Evolutionary conservation across 2,113 vertebrate genomes (phyloP), one percentile per base, ranked within the genome.

Genomic region (Crypturellus undulatus): DNA sequence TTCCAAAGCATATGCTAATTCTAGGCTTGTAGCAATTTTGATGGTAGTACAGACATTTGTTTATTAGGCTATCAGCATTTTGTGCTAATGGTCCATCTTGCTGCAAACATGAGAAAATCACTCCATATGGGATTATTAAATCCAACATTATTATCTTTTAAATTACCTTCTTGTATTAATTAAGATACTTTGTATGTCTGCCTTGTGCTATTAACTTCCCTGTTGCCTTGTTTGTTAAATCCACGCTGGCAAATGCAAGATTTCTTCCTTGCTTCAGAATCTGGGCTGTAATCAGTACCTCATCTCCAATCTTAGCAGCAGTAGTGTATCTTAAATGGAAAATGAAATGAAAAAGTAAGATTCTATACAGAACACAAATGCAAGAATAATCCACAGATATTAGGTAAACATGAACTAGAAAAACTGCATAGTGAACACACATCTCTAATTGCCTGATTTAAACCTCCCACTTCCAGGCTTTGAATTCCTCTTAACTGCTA

Each of bases 121-220:
- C 47, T 90, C 38, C 36, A 4, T 56, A 22, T 14, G 40, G 25
- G 36, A 65, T 85, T 92, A 47, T 68, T 40, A 84, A 69, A 28
- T 30, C 36, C 21, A 87, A 69, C 3, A 9, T 56, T 15, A 20
- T 15, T 42, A 51, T 40, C 85, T 76, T 82, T 77, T 3, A 69
- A 42, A 64, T 62, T 13, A 36, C 7, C 15, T 92, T 42, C 52
- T 85, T 40, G 4, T 36, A 80, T 95, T 90, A 97, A 91, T 90
- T 97, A 19, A 99, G 84, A 97, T 99, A 98, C 93, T 99, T 99
- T 10, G 99, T 99, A 91, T 99, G 99, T 94, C 99, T 98, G 36
- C 99, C 99, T 97, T 99, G 99, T 73, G 99, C 99, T 79, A 99
- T 97, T 77, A 99, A 77, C 95, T 99, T 99, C 77, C 99, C 99